These are phyloP conservation scores for Archegozetes longisetosus DNA, from an alignment of 1,140 invertebrate genomes.

Conservation along the genomic window DNA sequence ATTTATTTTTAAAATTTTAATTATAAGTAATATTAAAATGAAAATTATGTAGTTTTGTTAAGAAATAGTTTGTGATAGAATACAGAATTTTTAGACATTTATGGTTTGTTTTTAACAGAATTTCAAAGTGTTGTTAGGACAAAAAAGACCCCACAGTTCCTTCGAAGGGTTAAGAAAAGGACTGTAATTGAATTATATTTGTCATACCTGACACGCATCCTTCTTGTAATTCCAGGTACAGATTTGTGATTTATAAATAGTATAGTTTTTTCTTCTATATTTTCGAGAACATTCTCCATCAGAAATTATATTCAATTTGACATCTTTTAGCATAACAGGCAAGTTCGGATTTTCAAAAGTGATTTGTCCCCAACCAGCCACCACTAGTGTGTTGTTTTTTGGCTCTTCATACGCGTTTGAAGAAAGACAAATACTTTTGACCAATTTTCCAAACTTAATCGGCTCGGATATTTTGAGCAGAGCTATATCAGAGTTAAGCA, in stretches of 20 bases:
- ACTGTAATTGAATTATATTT: too few species aligned
- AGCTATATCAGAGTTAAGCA: constrained; percentile 19
- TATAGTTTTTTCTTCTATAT: not conserved
- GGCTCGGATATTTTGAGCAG: constrained; percentile 17
- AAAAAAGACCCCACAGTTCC: too few species aligned
- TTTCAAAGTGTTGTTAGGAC: too few species aligned
- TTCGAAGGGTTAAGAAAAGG: too few species aligned
- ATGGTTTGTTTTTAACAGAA: too few species aligned
- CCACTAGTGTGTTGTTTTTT: not conserved
- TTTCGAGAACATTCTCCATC: not conserved
- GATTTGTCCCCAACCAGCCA: constrained; percentile 7
- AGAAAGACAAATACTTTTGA: constrained; percentile 18
- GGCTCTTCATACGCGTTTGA: not conserved
- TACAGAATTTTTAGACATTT: too few species aligned
- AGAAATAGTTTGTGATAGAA: too few species aligned
- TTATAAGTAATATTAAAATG: too few species aligned
- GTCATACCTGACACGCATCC: constrained; percentile 17
- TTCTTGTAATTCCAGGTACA: constrained; percentile 2
- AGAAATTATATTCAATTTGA: constrained; percentile 4
- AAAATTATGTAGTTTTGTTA: too few species aligned
- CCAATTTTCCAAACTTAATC: constrained; percentile 15
- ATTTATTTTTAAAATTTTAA: too few species aligned
- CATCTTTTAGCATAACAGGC: not conserved
- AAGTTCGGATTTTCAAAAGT: not conserved
- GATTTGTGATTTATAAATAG: constrained; percentile 7